Evolutionary conservation across 2,888 invertebrate species (phyloP), one percentile per base, ranked within the genome.

Genomic region (Cerceris ruficornis): DNA sequence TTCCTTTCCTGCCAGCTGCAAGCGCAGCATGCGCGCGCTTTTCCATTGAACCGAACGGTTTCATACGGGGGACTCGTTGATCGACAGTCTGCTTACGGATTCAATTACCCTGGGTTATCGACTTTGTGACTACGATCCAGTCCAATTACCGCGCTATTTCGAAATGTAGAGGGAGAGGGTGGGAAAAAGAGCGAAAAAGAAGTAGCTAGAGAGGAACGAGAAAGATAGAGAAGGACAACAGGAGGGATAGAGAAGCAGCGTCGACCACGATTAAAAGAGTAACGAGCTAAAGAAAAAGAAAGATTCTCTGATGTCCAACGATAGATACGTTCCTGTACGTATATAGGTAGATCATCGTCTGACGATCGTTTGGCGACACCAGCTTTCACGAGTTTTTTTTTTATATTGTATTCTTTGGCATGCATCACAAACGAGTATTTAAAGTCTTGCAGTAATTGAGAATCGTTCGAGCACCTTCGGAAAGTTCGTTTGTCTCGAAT

Each of bases 61-160:
- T 57, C 70, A 61, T 28, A 28, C 52, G 65, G 76, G 66, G 57
- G 59, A 42, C 71, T 58, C 55, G 80, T 81, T 81, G 83, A 87
- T 87, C 85, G 86, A 81, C 79, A 78, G 81, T 68, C 77, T 84
- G 79, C 82, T 87, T 82, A 77, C 76, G 75, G 80, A 87, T 87
- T 87, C 84, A 84, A 81, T 85, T 85, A 85, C 80, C 69, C 66
- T 69, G 65, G 77, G 77, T 78, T 84, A 84, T 84, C 82, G 84
- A 84, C 82, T 84, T 82, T 80, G 82, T 77, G 84, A 82, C 82
- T 80, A 67, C 80, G 77, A 77, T 84, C 77, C 82, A 52, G 77
- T 82, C 84, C 82, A 84, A 77, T 84, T 82, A 80, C 77, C 77
- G 71, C 62, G 64, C 52, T 64, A 67, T 74, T 82, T 72, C 55